Conservation (phyloP, 2,888 invertebrate species). For the Tetanocera ferruginea region DNA sequence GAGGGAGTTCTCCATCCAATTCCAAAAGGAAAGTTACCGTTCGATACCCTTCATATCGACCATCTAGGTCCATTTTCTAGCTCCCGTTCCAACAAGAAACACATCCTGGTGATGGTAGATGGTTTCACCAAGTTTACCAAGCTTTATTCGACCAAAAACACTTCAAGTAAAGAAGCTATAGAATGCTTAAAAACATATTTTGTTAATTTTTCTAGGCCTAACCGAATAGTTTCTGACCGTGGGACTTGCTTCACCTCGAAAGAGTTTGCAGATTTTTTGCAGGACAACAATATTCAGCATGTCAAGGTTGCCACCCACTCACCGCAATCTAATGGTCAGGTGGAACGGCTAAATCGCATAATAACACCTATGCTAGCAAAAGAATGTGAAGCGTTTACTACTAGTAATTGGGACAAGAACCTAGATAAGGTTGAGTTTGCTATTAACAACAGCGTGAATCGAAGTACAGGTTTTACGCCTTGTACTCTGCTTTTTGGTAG, state of each 20-base stretch:
- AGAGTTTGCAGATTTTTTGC: not conserved
- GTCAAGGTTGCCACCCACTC: conserved; percentile 30
- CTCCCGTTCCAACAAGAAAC: too few species aligned
- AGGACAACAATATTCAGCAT: conserved; percentile 10
- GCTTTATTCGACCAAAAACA: too few species aligned
- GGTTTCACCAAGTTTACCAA: too few species aligned
- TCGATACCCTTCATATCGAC: too few species aligned
- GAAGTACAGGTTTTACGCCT: conserved; percentile 12
- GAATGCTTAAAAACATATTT: conserved; percentile 28
- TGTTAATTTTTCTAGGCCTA: not conserved
- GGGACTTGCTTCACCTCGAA: not conserved
- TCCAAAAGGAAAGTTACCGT: too few species aligned
- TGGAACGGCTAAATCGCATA: conserved; percentile 15
- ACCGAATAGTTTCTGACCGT: not conserved
- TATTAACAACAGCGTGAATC: not conserved
- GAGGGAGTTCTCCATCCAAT: too few species aligned
- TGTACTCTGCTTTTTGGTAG: conserved; percentile 30
- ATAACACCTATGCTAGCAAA: not conserved
- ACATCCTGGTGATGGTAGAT: not conserved
- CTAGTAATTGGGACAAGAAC: conserved; percentile 1
- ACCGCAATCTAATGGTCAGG: conserved; percentile 38
- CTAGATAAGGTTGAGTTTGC: not conserved
- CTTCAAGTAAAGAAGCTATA: conserved; percentile 11
- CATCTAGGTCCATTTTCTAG: too few species aligned
- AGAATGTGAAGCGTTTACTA: not conserved